phyloP scores from a whole-genome alignment of 2,797 vertebrate genomes.

The Orientallactaga sibirica region DNA sequence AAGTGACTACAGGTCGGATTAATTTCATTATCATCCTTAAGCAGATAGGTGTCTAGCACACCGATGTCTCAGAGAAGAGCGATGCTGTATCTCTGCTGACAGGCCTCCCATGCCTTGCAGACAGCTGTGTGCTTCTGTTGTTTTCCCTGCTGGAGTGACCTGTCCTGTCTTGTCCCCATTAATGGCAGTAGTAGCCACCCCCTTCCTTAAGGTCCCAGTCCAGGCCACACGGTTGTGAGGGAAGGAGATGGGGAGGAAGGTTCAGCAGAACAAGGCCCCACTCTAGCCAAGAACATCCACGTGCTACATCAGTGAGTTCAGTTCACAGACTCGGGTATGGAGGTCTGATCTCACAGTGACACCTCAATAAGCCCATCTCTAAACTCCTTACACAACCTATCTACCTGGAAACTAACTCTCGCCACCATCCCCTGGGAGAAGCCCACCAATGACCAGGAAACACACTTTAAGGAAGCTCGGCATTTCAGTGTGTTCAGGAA shows the following conservation, averaged over 20 bases:
- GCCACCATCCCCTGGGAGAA: background rate
- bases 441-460: background rate
- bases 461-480: background rate
- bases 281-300: background rate
- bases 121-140: background rate
- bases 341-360: background rate
- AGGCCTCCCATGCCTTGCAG: background rate
- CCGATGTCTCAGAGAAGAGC: conserved; percentile 49
- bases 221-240: accelerated
- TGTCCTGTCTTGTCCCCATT: background rate
- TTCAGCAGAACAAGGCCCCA: background rate
- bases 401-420: background rate
- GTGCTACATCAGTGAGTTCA: background rate
- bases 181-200: background rate
- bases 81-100: conserved; percentile 61
- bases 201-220: background rate
- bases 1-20: conserved; percentile 80
- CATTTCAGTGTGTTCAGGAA: background rate
- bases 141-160: background rate
- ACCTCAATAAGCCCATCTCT: accelerated
- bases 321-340: background rate
- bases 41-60: conserved; percentile 80
- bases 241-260: background rate
- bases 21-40: conserved; percentile 85
- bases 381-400: too few relatives aligned